phyloP scores from a whole-genome alignment of 2,797 vertebrate genomes.

The Sebastes dallii region DNA sequence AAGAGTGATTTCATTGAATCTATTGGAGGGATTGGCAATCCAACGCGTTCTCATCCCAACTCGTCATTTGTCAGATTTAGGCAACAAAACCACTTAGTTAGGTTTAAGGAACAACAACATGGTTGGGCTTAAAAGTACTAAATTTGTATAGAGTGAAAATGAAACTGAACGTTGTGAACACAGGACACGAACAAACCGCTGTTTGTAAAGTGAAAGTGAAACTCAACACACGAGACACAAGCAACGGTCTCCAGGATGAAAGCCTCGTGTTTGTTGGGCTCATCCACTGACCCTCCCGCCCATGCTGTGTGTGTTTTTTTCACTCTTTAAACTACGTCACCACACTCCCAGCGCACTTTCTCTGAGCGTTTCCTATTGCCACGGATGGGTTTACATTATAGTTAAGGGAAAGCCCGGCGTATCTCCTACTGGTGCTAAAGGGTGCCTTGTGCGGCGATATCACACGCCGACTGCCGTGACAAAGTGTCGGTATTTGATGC shows the following conservation, averaged over 20 bases:
- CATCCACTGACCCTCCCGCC: too few species aligned
- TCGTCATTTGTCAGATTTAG: not conserved
- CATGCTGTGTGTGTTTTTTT: too few species aligned
- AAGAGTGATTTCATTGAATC: conserved; percentile 5
- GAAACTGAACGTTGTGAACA: not conserved
- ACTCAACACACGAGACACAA: not conserved
- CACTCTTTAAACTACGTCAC: too few species aligned
- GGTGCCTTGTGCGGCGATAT: too few species aligned
- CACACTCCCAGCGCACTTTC: too few species aligned
- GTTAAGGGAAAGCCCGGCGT: too few species aligned
- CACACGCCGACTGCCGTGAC: too few species aligned
- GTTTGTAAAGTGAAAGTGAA: not conserved
- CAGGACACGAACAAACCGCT: not conserved
- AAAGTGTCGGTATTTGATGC: too few species aligned
- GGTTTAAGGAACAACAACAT: not conserved
- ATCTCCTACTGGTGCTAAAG: too few species aligned
- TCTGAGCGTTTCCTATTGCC: too few species aligned
- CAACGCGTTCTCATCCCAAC: not conserved
- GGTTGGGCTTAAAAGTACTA: not conserved
- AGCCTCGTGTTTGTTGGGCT: not conserved
- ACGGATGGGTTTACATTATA: too few species aligned
- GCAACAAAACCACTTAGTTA: not conserved
- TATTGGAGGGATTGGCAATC: not conserved
- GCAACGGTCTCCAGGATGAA: not conserved
- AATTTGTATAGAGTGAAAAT: not conserved